These are phyloP conservation scores for Drosophila suboccidentalis DNA, from an alignment of 2,888 invertebrate genomes.

Conservation along the genomic window DNA sequence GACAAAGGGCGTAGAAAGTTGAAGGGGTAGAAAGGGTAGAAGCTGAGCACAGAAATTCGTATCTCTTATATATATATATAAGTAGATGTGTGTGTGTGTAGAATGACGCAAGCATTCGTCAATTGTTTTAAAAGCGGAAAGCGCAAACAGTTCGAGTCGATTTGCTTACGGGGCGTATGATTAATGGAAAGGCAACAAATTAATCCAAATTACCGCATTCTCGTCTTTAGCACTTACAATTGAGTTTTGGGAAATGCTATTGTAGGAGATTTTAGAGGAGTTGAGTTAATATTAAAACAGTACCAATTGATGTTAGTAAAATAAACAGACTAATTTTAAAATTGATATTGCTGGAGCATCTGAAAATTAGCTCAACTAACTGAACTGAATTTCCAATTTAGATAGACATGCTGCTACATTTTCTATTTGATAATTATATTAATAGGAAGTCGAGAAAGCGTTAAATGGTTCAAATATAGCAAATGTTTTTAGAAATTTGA, in stretches of 20 bases:
- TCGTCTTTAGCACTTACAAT: constrained; percentile 7
- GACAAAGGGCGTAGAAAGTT: constrained; percentile 16
- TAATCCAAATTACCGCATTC: constrained; percentile 42
- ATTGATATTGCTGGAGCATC: neutral
- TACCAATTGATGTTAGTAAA: neutral
- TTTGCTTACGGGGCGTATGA: constrained; percentile 54
- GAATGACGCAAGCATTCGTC: constrained; percentile 59
- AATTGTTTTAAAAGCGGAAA: constrained; percentile 47
- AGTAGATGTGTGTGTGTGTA: neutral
- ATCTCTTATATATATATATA: constrained; percentile 16
- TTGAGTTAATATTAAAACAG: constrained; percentile 2
- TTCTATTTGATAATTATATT: neutral
- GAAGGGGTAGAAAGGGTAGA: constrained; percentile 9
- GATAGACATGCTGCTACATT: neutral
- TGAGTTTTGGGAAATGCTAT: neutral
- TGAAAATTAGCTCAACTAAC: too few species aligned
- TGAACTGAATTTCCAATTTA: neutral
- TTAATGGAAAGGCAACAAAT: constrained; percentile 53
- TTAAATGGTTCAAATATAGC: neutral
- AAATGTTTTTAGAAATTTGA: constrained; percentile 13
- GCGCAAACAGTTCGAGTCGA: constrained; percentile 44
- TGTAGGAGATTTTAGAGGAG: neutral
- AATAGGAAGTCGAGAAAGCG: neutral
- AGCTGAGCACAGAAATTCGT: constrained; percentile 37
- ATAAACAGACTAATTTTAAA: neutral